Conservation (phyloP, 2,888 invertebrate species). For the Thera obeliscata region DNA sequence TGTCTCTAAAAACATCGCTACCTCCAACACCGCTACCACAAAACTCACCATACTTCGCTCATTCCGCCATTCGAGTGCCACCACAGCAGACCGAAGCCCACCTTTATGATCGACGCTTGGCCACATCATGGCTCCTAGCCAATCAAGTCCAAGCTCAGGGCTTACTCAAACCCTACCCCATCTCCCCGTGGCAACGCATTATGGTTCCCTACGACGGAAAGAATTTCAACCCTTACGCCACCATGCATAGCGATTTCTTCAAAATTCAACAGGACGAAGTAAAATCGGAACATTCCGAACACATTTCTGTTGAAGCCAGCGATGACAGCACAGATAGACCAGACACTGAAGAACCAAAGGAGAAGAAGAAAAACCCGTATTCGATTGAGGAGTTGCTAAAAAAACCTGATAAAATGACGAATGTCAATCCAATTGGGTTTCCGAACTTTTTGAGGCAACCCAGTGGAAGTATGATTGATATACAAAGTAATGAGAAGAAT, state of each 20-base stretch:
- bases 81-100: constrained; percentile 65
- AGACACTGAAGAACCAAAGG: constrained; percentile 71
- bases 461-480: constrained; percentile 84
- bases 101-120: constrained; percentile 78
- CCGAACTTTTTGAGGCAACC: constrained; percentile 83
- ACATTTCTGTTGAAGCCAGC: constrained; percentile 83
- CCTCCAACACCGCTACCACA: constrained; percentile 62
- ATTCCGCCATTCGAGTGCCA: constrained; percentile 71
- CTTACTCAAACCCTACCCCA: constrained; percentile 79
- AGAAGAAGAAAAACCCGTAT: constrained; percentile 91
- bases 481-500: constrained; percentile 64
- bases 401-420: constrained; percentile 88
- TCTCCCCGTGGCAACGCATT: constrained; percentile 84
- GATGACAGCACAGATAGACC: constrained; percentile 85
- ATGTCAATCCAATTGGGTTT: constrained; percentile 64
- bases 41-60: constrained; percentile 73
- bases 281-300: constrained; percentile 74
- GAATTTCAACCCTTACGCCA: constrained; percentile 73
- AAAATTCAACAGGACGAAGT: constrained; percentile 73
- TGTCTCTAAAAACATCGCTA: constrained; percentile 70
- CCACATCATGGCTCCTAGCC: constrained; percentile 83
- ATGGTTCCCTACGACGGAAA: constrained; percentile 82
- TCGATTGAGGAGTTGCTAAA: constrained; percentile 94
- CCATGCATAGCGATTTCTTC: constrained; percentile 67
- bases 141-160: constrained; percentile 80